Base-by-base conservation (phyloP, 2,888 invertebrate genomes). In the Archaeoteleia sp. region DNA sequence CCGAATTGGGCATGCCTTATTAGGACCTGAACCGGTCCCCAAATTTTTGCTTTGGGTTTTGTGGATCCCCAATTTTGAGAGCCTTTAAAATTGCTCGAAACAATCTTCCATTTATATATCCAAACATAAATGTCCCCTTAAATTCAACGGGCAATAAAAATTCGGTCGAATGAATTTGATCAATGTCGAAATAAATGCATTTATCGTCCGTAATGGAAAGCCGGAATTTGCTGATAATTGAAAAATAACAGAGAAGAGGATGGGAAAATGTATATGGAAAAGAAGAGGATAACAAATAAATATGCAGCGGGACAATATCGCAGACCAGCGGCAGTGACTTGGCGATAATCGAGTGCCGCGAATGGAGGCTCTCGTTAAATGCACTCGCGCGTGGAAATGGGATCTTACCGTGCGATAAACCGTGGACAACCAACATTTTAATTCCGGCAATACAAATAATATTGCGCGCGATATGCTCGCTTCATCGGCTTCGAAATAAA, bases 391-490 rank as follows among this genome's bases (percentile, higher is more conserved):
- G 70, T 70, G 67, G 70, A 70, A 70, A 67, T 67, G 60, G 66
- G 70, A 70, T 70, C 70, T 70, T 70, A 55, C 54, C 53, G 60
- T 43, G 57, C 57, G 70, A 67, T 70, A 70, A 70, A 66, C 62
- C 62, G 51, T 49, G 57, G 57, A 58, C 43, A 37, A 58, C 39
- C 57, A 54, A 61, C 60, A 60, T 58, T 70, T 67, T 70, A 70
- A 70, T 70, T 67, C 40, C 45, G 35, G 12, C 30, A 42, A 49
- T 54, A 60, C 46, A 67, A 67, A 67, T 67, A 55, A 61, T 54
- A 67, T 51, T n/a, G 39, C 29, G 10, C 55, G 37, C 43, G 60
- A 39, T 49, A 46, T 45, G 42, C 39, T 43, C 32, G 23, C 54
- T n/a, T n/a, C n/a, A n/a, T n/a, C n/a, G n/a, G n/a, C n/a, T n/a